Conservation (phyloP, 2,113 vertebrate genomes). For the Perca fluviatilis region DNA sequence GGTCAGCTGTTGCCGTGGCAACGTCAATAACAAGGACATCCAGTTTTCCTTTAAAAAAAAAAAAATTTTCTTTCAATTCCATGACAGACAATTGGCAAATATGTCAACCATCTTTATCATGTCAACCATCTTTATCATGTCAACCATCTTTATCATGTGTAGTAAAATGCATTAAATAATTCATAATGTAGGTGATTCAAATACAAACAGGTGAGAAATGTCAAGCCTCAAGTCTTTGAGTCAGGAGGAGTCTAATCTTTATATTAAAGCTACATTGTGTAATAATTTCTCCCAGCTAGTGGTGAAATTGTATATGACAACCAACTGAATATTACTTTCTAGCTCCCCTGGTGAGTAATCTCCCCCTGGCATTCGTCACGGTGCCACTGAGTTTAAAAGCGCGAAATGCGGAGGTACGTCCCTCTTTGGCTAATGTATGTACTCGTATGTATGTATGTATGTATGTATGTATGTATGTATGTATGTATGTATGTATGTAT, state of each 20-base stretch:
- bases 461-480: too few relatives aligned
- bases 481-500: too few relatives aligned
- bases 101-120: neutral
- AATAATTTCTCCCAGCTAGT: too few relatives aligned
- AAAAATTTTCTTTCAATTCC: neutral
- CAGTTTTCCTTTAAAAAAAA: neutral
- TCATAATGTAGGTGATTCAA: neutral
- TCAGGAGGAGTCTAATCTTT: neutral
- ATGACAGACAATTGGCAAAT: neutral
- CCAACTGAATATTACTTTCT: too few relatives aligned
- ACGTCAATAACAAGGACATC: slow-evolving; percentile 31
- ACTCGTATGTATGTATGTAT: too few relatives aligned
- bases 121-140: neutral
- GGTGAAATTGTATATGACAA: too few relatives aligned
- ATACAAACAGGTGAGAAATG: neutral
- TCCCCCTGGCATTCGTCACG: too few relatives aligned
- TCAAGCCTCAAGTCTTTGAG: neutral
- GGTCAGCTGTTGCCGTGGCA: slow-evolving; percentile 63
- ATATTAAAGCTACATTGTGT: too few relatives aligned
- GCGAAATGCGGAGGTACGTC: too few relatives aligned
- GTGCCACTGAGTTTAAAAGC: too few relatives aligned
- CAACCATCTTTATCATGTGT: neutral
- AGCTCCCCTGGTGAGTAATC: too few relatives aligned
- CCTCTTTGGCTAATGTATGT: too few relatives aligned
- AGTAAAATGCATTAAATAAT: neutral